Evolutionary conservation across 2,888 invertebrate species (phyloP), one percentile per base, ranked within the genome.

Genomic region (Drosophila kanekoi): DNA sequence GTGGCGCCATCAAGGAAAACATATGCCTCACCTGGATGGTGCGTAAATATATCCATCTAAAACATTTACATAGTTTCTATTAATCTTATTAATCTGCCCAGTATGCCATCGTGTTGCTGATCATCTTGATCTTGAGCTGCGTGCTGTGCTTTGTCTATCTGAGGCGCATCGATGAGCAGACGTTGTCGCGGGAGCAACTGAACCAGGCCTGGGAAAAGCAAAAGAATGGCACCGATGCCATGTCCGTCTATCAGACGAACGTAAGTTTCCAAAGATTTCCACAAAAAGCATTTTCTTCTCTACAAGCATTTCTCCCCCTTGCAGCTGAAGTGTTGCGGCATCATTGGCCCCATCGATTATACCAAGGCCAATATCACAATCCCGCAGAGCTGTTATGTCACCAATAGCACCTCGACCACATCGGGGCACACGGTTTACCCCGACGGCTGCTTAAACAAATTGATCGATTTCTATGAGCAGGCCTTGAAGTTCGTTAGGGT

Each of bases 1-100:
- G 97, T 90, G 98, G 97, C 18, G 97, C 97, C 9, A 94, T 96
- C 74, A 94, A 96, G 77, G 97, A 97, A 92, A 97, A 95, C 91
- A 95, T 96, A 90, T 97, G 96, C 93, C 96, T 97, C 94, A 94
- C 96, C 59, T 94, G 96, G 92, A 95, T 95, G 89, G 97, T 97
- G 92, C 94, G 95, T 3, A n/a, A 0, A 23, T 13, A 11, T 10
- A 14, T 20, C 1, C 2, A 28, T 5, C 1, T 40, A 13, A n/a
- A 14, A 4, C 2, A 2, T 18, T 6, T 23, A 32, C 41, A 32
- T 53, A 54, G 41, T 58, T 66, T 3, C 1, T 6, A 38, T 16
- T 3, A 3, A 16, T n/a, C n/a, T n/a, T n/a, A n/a, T 13, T 23
- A 11, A 5, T 16, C 93, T 56, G 92, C 1, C 16, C 0, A 96